Conservation (phyloP, 1,140 invertebrate genomes). For the Tribolium madens region DNA sequence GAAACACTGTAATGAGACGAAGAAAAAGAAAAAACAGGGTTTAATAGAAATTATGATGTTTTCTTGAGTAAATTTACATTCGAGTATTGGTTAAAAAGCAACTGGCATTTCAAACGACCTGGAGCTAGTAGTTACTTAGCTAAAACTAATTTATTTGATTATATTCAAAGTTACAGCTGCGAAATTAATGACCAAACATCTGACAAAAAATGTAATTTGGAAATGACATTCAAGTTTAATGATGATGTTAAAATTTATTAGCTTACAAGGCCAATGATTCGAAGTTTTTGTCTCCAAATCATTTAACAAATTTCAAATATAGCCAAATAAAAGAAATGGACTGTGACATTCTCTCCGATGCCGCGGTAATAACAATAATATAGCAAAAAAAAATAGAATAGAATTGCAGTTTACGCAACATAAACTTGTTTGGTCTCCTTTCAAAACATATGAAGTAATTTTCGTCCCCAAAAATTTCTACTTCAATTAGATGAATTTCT, state of each 20-base stretch:
- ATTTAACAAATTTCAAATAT: background rate
- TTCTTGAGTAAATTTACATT: background rate
- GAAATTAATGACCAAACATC: background rate
- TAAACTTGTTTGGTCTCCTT: background rate
- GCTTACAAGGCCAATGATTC: background rate
- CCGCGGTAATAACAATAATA: background rate
- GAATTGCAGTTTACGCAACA: background rate
- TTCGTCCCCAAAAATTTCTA: background rate
- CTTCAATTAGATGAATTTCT: background rate
- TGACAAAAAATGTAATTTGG: background rate
- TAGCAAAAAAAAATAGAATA: background rate
- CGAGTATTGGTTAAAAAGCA: background rate
- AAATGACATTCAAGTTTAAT: slow-evolving; percentile 11
- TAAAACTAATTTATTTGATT: background rate
- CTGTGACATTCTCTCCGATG: background rate
- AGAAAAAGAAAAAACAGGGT: slow-evolving; percentile 1
- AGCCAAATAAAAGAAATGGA: background rate
- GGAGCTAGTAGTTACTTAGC: background rate
- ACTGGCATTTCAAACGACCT: background rate
- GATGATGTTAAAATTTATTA: background rate
- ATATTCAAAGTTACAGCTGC: background rate
- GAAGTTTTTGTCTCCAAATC: too few relatives aligned
- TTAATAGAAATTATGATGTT: background rate
- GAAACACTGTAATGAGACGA: slow-evolving; percentile 1
- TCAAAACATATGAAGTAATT: background rate